Evolutionary conservation across 1,140 invertebrate genomes (phyloP), one percentile per base, ranked within the genome.

Genomic region (Psilanteris sp.): DNA sequence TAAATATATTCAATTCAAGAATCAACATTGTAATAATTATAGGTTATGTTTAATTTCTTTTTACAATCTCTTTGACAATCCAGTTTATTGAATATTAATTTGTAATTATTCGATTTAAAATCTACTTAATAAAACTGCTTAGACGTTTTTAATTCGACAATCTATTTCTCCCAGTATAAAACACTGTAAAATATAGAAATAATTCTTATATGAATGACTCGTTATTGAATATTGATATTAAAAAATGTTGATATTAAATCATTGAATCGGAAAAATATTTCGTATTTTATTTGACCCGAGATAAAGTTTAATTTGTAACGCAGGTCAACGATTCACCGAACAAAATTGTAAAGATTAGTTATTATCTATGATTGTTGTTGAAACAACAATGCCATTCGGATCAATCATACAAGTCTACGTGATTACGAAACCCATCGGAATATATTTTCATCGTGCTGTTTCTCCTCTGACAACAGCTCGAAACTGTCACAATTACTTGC

Each of bases 371-470:
- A 66, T 44, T 67, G 54, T 43, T 43, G 9, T 9, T 46, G 22
- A 1, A 31, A 64, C 48, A 66, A 50, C 50, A 57, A 32, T 50
- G 7, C 26, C 16, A 29, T 31, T 43, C 24, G 43, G 50, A 59
- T 73, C 59, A 64, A 64, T 73, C 70, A 44, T 50, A 50, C 39
- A 26, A 15, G 50, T 13, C 50, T 48, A 52, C 59, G 52, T 64
- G 50, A 64, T 62, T 59, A 57, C 39, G 13, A 43, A 73, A 46
- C 4, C 59, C 20, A 43, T 50, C 36, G 36, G 26, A 59, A 73
- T 66, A 48, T 64, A 66, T 73, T 64, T 73, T 55, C 41, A 64
- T 66, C 43, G 22, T 24, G 36, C 26, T 11, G 37, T 24, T 41
- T 22, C 36, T 27, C 50, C 18, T 15, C 36, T 27, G 55, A 61